Evolutionary conservation across 1,140 invertebrate species (phyloP), one percentile per base, ranked within the genome.

Genomic region (Drosophila serrata): DNA sequence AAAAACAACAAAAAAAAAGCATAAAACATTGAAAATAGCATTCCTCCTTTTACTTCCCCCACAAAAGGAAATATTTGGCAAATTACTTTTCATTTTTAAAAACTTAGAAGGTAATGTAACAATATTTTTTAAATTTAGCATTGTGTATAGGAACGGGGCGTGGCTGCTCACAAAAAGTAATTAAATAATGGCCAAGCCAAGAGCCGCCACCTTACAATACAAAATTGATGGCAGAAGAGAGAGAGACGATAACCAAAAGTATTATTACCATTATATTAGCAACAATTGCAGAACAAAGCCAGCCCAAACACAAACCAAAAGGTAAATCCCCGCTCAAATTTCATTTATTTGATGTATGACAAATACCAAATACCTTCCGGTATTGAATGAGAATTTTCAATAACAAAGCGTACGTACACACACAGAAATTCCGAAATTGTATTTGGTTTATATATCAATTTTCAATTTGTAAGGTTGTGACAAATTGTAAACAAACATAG

Each of bases 401-500:
- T 69, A 81, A 73, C 51, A 72, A 46, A 58, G 49, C 49, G 19
- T 22, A 19, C 31, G 13, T n/a, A 3, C n/a, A 22, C n/a, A 22
- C 56, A 77, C 9, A 49, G 48, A 49, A 80, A 79, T 69, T 80
- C 67, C 65, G 31, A 48, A 73, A 79, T 78, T 55, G 59, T 91
- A 81, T 91, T 55, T 91, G 82, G 77, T 81, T 87, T 84, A 82
- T 86, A 87, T 86, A 87, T 91, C 82, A 84, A 91, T 92, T 92
- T 92, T 90, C 91, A 92, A 91, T 91, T 92, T 92, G 91, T 92
- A 92, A 92, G 91, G 91, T 92, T 92, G 91, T 92, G 91, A 92
- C 87, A 92, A 92, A 90, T 92, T 91, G 87, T 90, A 90, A 92
- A 91, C 79, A 91, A 90, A 79, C 75, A 82, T 56, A 81, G 37